Conservation (phyloP, 2,113 vertebrate genomes). For the Microtus montanus region DNA sequence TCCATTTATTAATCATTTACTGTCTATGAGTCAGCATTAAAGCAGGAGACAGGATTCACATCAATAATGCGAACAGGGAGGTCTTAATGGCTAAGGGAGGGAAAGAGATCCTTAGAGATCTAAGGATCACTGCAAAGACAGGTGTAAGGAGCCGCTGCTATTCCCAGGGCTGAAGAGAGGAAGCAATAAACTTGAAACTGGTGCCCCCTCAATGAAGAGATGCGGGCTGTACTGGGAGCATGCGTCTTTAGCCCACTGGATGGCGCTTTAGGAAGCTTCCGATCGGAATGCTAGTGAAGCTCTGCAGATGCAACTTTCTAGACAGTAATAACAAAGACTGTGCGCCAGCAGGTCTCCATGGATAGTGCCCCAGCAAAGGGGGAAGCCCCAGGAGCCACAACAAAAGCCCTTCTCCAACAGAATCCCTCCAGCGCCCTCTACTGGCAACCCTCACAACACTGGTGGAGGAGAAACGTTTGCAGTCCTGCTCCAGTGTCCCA, state of each 20-base stretch:
- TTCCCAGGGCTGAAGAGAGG: not conserved
- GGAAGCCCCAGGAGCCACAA: not conserved
- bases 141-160: not conserved
- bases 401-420: not conserved
- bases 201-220: not conserved
- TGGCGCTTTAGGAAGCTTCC: not conserved
- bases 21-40: not conserved
- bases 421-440: conserved; percentile 26
- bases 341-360: not conserved
- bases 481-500: not conserved
- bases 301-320: not conserved
- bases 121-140: not conserved
- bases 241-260: not conserved
- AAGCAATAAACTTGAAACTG: not conserved
- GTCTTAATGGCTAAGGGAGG: not conserved
- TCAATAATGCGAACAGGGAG: not conserved
- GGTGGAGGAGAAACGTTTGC: not conserved
- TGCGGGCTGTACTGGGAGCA: not conserved
- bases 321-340: too few relatives aligned
- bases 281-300: rapidly evolving
- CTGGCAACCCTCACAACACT: not conserved
- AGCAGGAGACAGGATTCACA: not conserved
- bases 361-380: not conserved
- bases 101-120: not conserved
- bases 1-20: not conserved